These are phyloP conservation scores for Strigamia transsilvanica DNA, from an alignment of 2,888 invertebrate genomes.

Conservation along the genomic window DNA sequence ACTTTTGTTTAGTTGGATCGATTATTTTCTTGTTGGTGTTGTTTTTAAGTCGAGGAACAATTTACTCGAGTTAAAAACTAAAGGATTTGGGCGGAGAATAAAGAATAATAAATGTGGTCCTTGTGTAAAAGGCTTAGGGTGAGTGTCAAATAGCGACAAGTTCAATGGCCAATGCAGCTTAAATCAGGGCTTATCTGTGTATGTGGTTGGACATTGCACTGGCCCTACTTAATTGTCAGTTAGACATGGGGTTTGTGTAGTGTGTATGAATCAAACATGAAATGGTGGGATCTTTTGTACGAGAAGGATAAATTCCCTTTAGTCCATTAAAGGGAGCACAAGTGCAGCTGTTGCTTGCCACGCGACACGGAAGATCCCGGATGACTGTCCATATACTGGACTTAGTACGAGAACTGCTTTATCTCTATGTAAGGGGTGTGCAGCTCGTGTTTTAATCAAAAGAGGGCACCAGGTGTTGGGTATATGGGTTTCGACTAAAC, in stretches of 20 bases:
- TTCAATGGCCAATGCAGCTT: slow-evolving; percentile 9
- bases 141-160: neutral
- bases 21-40: too few species aligned
- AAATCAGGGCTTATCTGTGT: slow-evolving; percentile 40
- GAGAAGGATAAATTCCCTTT: slow-evolving; percentile 49
- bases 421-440: slow-evolving; percentile 31
- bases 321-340: slow-evolving; percentile 45
- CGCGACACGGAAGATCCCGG: slow-evolving; percentile 45
- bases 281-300: slow-evolving; percentile 34
- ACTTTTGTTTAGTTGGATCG: too few species aligned
- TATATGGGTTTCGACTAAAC: slow-evolving; percentile 16
- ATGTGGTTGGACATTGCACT: neutral
- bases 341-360: slow-evolving; percentile 49
- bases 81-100: neutral
- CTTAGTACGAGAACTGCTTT: slow-evolving; percentile 40
- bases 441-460: slow-evolving; percentile 43
- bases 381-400: slow-evolving; percentile 47
- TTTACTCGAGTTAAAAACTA: too few species aligned
- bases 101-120: neutral
- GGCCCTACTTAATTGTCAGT: slow-evolving; percentile 42
- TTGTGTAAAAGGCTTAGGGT: slow-evolving; percentile 10
- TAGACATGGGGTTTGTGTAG: slow-evolving; percentile 44
- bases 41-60: too few species aligned
- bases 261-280: slow-evolving; percentile 45
- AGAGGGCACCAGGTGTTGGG: slow-evolving; percentile 41